Evolutionary conservation across 2,113 vertebrate species (phyloP), one percentile per base, ranked within the genome.

Genomic region (Oplegnathus fasciatus): DNA sequence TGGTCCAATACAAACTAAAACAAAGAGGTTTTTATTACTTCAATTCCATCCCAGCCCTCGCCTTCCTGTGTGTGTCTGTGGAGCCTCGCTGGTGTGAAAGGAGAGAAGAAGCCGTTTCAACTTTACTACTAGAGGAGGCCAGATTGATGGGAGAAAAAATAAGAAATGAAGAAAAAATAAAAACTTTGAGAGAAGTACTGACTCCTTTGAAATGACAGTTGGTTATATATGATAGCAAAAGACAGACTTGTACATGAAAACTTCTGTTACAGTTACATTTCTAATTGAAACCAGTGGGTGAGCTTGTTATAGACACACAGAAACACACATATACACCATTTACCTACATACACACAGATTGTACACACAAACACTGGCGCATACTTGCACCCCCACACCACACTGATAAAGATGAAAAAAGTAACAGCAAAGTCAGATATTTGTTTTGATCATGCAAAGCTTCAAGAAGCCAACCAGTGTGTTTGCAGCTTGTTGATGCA

Each of bases 1-100:
- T 97, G 97, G 88, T 93, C 95, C 95, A 96, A 96, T 96, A 96
- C 95, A 96, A 96, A 95, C 93, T 95, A 93, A 96, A 96, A 97
- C 96, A 96, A 97, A 97, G 96, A 94, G 88, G 92, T 94, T 96
- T 96, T 96, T 96, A 97, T 97, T 96, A 95, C 94, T 95, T 92
- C 91, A 90, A 94, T 94, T 96, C 94, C 93, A 95, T 88, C 75
- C 81, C 61, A 75, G 90, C 89, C 84, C 85, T 85, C 8, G 82
- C 86, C 78, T 82, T 83, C 85, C 73, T 89, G 76, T 82, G 82
- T 86, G 34, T 80, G 82, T 82, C 24, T 80, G 72, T 86, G 85
- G 62, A 84, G 83, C 44, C 66, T 62, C 22, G 28, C 73, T 74
- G 74, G 74, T 86, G 87, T 77, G 82, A 89, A 89, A 75, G 72